A percentile compares a stretch with the other conserved stretches of the same genome.
Evolutionary conservation across 2,797 vertebrate genomes (phyloP).

Genomic region (Danio kyathit): DNA sequence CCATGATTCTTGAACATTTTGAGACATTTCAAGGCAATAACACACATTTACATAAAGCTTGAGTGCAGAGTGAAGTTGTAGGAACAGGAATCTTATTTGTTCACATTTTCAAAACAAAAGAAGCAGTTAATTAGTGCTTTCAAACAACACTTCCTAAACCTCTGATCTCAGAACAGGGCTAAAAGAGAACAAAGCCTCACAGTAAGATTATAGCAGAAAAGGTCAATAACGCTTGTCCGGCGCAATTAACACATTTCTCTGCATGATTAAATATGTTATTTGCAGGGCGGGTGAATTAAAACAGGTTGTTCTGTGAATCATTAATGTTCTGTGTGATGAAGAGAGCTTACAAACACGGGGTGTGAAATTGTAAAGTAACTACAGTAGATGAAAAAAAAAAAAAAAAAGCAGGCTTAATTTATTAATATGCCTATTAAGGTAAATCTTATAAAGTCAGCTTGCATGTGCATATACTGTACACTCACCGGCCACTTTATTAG

Average conservation of each 20-base stretch:
- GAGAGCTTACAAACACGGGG: background rate
- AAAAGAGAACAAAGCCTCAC: constrained; percentile 1
- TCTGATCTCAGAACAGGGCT: constrained; percentile 26
- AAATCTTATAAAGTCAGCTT: background rate
- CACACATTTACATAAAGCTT: background rate
- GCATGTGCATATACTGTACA: too few relatives aligned
- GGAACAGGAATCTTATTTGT: background rate
- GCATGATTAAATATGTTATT: constrained; percentile 1
- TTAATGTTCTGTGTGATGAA: constrained; percentile 5
- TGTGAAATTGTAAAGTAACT: background rate
- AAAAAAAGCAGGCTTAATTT: too few relatives aligned
- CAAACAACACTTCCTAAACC: constrained; percentile 18
- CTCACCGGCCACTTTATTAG: too few relatives aligned
- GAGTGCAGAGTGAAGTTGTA: background rate
- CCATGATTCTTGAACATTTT: too few relatives aligned
- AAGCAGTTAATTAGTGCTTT: constrained; percentile 24
- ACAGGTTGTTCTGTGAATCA: background rate
- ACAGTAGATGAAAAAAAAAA: background rate
- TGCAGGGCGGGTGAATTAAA: background rate
- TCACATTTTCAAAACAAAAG: constrained; percentile 20
- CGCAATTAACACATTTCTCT: background rate
- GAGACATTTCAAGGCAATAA: background rate
- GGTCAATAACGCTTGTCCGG: background rate
- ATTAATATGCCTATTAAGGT: background rate
- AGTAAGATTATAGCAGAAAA: constrained; percentile 14